A percentile compares a stretch with the other conserved stretches of the same genome.
These are phyloP conservation scores for Muschampia plurimacula DNA, from an alignment of 2,888 invertebrate genomes.

Conservation along the genomic window DNA sequence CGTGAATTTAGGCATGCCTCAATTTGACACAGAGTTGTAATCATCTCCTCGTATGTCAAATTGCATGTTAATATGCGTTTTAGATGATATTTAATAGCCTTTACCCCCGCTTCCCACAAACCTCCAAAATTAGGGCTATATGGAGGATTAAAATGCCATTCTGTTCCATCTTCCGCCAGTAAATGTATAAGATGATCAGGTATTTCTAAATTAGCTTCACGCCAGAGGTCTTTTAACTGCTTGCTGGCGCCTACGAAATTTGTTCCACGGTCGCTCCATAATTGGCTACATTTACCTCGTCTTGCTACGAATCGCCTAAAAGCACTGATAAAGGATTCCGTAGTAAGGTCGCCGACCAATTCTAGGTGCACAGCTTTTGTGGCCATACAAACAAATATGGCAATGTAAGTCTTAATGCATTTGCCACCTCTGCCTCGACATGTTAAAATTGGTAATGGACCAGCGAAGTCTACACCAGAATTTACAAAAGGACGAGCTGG, in stretches of 20 bases:
- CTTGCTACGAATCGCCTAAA: background rate
- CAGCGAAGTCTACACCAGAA: background rate
- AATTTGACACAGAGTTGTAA: background rate
- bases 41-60: slow-evolving; percentile 1
- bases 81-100: background rate
- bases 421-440: background rate
- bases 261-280: background rate
- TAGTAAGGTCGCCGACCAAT: background rate
- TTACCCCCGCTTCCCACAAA: background rate
- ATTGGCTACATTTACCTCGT: background rate
- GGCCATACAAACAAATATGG: background rate
- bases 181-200: background rate
- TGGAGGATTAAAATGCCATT: background rate
- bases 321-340: background rate
- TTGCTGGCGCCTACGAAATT: background rate
- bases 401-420: background rate
- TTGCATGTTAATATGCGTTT: background rate
- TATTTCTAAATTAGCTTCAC: background rate
- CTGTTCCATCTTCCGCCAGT: background rate
- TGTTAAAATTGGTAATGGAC: background rate
- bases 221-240: background rate
- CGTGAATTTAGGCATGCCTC: background rate
- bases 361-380: background rate
- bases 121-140: background rate
- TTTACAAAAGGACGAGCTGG: background rate